These are phyloP conservation scores for Euclidia mi DNA, from an alignment of 2,888 invertebrate genomes.

Conservation along the genomic window DNA sequence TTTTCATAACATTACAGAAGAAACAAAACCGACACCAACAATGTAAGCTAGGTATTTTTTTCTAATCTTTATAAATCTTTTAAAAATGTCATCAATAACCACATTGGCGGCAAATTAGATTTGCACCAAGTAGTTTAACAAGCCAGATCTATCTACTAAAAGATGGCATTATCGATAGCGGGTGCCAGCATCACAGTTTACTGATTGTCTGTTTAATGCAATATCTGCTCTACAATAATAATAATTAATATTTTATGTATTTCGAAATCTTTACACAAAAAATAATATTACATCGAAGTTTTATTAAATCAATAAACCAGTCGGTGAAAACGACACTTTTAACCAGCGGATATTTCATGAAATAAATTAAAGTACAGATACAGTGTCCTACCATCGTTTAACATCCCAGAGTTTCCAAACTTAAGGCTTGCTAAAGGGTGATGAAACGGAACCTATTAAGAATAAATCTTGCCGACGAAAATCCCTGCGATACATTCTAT, in stretches of 20 bases:
- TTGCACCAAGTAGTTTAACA: neutral
- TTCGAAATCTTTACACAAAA: too few species aligned
- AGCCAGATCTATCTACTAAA: neutral
- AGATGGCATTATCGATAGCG: neutral
- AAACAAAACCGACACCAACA: neutral
- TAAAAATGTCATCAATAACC: conserved; percentile 9
- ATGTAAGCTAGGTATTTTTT: conserved; percentile 8
- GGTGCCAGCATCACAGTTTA: neutral
- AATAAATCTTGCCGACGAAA: conserved; percentile 18
- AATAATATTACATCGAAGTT: too few species aligned
- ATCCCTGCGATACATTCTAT: conserved; percentile 18
- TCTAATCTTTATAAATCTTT: conserved; percentile 7
- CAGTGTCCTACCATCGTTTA: too few species aligned
- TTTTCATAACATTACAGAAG: too few species aligned
- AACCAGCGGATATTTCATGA: too few species aligned
- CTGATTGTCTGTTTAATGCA: neutral
- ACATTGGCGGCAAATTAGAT: conserved; percentile 1
- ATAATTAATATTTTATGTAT: too few species aligned
- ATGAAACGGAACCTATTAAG: conserved; percentile 12
- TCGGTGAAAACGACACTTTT: too few species aligned
- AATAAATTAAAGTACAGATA: too few species aligned
- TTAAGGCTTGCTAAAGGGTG: conserved; percentile 9
- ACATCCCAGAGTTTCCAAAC: neutral
- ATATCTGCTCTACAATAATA: neutral
- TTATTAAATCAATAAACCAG: too few species aligned